Conservation (phyloP, 37 sponge, comb jelly and placozoan species). For the Aplysina aerophoba region DNA sequence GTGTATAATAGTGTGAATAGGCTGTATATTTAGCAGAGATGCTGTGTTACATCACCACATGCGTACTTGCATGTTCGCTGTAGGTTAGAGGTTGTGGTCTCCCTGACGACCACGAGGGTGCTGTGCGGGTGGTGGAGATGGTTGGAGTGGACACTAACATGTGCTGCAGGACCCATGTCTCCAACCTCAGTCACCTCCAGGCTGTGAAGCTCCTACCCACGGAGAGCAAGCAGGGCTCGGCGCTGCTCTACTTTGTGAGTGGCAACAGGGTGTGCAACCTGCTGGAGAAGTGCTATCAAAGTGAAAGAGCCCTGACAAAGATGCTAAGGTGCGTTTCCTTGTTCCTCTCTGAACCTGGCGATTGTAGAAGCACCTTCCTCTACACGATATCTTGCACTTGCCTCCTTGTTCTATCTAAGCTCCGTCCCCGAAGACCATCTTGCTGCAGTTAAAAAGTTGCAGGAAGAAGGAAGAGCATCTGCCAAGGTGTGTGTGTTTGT, state of each 20-base stretch:
- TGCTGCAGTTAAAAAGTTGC: constrained; percentile 54
- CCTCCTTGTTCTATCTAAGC: too few species aligned
- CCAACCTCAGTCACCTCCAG: constrained; percentile 77
- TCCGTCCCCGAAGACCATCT: constrained; percentile 64
- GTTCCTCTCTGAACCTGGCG: too few species aligned
- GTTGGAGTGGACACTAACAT: constrained; percentile 90
- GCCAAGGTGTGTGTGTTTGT: constrained; percentile 31
- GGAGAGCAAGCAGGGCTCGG: constrained; percentile 76
- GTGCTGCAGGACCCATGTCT: constrained; percentile 97
- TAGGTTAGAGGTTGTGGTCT: constrained; percentile 82
- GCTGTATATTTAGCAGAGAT: too few species aligned
- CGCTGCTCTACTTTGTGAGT: constrained; percentile 77
- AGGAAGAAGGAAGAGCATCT: background rate
- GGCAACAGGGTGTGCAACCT: constrained; percentile 75
- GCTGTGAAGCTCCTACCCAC: constrained; percentile 84
- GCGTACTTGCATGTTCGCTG: too few species aligned
- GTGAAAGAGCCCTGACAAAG: constrained; percentile 67
- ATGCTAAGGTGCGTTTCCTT: constrained; percentile 70
- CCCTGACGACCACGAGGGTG: constrained; percentile 88
- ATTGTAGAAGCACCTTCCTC: too few species aligned
- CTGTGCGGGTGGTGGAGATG: constrained; percentile 92
- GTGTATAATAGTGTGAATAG: too few species aligned
- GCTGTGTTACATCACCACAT: too few species aligned
- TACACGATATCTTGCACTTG: too few species aligned
- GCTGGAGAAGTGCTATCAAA: constrained; percentile 44